phyloP scores from a whole-genome alignment of 2,113 vertebrate species.

The Gallinago media region DNA sequence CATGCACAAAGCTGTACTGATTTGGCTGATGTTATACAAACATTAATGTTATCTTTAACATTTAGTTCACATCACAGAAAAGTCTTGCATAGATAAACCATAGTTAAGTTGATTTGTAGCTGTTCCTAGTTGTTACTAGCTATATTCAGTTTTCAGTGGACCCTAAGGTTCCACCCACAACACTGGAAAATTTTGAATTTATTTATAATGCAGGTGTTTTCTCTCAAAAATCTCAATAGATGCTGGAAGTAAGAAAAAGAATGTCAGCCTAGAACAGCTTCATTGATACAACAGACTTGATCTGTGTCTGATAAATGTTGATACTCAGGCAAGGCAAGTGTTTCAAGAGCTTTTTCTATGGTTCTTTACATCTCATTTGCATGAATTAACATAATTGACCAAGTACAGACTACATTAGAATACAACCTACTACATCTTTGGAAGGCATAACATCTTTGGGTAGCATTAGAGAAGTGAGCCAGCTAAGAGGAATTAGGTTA shows the following conservation, averaged over 20 bases:
- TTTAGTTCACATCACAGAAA: neutral
- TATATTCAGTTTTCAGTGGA: neutral
- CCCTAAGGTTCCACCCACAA: neutral
- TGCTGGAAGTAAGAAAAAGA: neutral
- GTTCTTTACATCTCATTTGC: constrained; percentile 4
- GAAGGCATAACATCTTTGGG: neutral
- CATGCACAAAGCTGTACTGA: neutral
- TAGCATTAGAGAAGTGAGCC: neutral
- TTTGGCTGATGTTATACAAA: neutral
- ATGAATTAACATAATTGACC: constrained; percentile 27
- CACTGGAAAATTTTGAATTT: neutral
- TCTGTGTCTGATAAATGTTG: neutral
- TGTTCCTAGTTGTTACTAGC: neutral
- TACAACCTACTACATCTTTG: neutral
- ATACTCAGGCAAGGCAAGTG: neutral
- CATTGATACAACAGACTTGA: neutral
- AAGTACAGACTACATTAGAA: neutral
- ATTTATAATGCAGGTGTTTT: neutral
- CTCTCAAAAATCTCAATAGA: neutral
- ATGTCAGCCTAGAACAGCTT: neutral
- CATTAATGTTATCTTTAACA: neutral
- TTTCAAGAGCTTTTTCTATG: neutral
- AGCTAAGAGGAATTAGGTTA: neutral
- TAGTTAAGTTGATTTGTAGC: neutral
- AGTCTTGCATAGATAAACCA: neutral